Evolutionary conservation across 2,888 invertebrate genomes (phyloP).

Genomic region (Drosophila pullipes): DNA sequence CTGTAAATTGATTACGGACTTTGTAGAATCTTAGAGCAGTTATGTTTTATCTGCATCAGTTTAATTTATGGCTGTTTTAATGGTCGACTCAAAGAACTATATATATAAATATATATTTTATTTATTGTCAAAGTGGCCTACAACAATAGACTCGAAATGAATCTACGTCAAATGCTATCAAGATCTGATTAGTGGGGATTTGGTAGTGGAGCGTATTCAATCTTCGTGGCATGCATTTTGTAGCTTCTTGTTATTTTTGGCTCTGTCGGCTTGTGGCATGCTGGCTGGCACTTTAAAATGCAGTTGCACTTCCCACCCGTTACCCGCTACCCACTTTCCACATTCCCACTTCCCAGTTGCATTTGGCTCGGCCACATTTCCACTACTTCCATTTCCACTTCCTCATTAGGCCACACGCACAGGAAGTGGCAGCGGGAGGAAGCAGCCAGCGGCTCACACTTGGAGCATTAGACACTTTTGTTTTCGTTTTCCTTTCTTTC

Average conservation of each 20-base stretch:
- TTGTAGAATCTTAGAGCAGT: neutral
- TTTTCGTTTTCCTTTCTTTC: conserved; percentile 60
- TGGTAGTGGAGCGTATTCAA: neutral
- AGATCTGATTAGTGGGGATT: neutral
- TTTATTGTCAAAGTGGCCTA: neutral
- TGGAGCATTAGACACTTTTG: conserved; percentile 76
- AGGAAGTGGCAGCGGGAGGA: conserved; percentile 72
- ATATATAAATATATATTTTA: neutral
- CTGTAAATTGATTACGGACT: neutral
- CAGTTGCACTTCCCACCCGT: conserved; percentile 48
- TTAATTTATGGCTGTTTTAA: neutral
- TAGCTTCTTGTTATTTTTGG: conserved; percentile 33
- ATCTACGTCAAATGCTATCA: neutral
- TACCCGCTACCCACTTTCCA: neutral
- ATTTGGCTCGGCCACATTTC: conserved; percentile 21
- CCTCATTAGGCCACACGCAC: conserved; percentile 77
- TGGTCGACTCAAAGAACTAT: neutral
- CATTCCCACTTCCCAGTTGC: neutral
- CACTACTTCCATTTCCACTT: conserved; percentile 39
- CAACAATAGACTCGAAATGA: neutral
- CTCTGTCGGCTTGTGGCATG: conserved; percentile 10
- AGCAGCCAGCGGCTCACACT: conserved; percentile 45
- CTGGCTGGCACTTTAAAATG: conserved; percentile 51
- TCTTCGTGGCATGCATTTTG: neutral
- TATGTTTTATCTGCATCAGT: neutral